phyloP scores from a whole-genome alignment of 2,888 invertebrate genomes.

The Meandrusa payeni region DNA sequence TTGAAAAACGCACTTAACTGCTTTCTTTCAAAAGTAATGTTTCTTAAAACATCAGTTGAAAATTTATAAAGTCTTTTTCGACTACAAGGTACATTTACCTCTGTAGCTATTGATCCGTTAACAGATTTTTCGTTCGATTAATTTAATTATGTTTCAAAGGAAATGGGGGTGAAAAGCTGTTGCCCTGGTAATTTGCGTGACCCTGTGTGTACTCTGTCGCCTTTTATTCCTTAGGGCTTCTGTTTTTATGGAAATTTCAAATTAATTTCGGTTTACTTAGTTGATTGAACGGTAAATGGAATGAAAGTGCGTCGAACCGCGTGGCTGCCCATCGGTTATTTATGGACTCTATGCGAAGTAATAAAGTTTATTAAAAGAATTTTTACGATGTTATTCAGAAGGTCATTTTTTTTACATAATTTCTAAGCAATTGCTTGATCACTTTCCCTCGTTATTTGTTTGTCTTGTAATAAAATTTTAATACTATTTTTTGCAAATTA shows the following conservation, averaged over 20 bases:
- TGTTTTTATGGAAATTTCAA: slow-evolving; percentile 8
- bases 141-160: slow-evolving; percentile 7
- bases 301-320: slow-evolving; percentile 9
- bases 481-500: too few species aligned
- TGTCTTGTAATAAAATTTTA: too few species aligned
- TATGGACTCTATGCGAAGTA: slow-evolving; percentile 1
- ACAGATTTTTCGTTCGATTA: slow-evolving; percentile 21
- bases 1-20: too few species aligned
- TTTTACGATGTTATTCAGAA: too few species aligned
- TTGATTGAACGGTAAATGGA: slow-evolving; percentile 20
- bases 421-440: too few species aligned
- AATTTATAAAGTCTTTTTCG: slow-evolving; percentile 3
- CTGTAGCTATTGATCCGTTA: slow-evolving; percentile 9
- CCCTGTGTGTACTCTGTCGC: slow-evolving; percentile 3
- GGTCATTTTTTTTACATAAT: too few species aligned
- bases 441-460: too few species aligned
- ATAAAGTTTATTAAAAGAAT: too few species aligned
- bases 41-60: too few species aligned
- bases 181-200: slow-evolving; percentile 8
- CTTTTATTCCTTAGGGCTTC: slow-evolving; percentile 8
- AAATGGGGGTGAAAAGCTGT: slow-evolving; percentile 11
- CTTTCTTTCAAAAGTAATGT: too few species aligned
- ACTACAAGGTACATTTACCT: slow-evolving; percentile 12
- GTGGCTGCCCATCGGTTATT: background rate
- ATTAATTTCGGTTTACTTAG: slow-evolving; percentile 13